A percentile compares a stretch with the other conserved stretches of the same genome.
Evolutionary conservation across 2,797 vertebrate genomes (phyloP).

Genomic region (Myripristis murdjan): DNA sequence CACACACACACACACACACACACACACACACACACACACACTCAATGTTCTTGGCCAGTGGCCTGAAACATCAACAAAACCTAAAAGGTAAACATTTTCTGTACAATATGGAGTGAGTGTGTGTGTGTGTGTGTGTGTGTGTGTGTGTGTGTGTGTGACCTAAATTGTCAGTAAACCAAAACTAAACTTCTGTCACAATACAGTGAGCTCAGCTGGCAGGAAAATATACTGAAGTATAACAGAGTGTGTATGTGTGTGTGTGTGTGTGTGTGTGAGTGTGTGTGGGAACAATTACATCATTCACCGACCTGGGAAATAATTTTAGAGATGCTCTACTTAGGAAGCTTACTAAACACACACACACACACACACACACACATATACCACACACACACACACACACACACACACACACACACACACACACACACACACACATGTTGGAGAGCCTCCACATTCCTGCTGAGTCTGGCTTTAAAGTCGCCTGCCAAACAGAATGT

Average conservation of each 20-base stretch:
- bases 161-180: constrained; percentile 58
- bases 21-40: no score
- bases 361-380: no score
- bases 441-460: no score
- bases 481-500: no score
- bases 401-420: neutral
- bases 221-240: constrained; percentile 22
- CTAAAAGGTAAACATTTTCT: no score
- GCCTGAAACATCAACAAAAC: no score
- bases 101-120: no score
- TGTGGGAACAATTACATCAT: constrained; percentile 71
- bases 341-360: constrained; percentile 8
- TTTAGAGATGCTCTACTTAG: constrained; percentile 78
- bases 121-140: constrained; percentile 13
- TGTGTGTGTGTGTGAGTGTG: constrained; percentile 22
- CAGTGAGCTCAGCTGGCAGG: constrained; percentile 55
- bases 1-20: no score
- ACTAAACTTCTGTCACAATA: constrained; percentile 53
- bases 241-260: neutral
- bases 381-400: no score
- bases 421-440: no score
- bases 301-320: constrained; percentile 77
- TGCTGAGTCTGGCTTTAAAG: no score
- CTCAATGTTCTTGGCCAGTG: no score
- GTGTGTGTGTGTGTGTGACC: constrained; percentile 43